phyloP scores from a whole-genome alignment of 1,140 invertebrate species.

The Tribolium castaneum region DNA sequence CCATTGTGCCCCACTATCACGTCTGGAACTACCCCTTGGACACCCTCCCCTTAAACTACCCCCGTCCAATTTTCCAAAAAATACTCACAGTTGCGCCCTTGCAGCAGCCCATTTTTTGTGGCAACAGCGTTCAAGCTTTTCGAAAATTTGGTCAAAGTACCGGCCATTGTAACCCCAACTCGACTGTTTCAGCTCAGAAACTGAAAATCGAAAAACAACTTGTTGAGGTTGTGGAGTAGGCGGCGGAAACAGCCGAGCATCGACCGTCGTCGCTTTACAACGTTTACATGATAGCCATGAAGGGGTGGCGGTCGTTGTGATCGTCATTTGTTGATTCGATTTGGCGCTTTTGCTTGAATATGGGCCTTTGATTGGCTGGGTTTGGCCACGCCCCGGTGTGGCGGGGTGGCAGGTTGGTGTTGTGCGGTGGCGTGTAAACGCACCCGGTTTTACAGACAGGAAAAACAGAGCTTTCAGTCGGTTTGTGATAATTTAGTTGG shows the following conservation, averaged over 20 bases:
- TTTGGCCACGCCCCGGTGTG: not conserved
- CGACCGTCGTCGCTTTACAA: not conserved
- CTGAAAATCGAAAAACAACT: conserved; percentile 35
- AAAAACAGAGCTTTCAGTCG: not conserved
- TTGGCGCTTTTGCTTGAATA: not conserved
- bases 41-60: not conserved
- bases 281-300: conserved; percentile 18
- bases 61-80: not conserved
- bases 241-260: conserved; percentile 36
- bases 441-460: not conserved
- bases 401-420: not conserved
- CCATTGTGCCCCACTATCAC: not conserved
- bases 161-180: conserved; percentile 60
- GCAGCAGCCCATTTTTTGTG: conserved; percentile 35
- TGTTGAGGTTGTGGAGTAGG: conserved; percentile 25
- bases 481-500: not conserved
- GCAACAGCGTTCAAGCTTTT: conserved; percentile 44
- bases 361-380: not conserved
- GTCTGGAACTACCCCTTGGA: no score
- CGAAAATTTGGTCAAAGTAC: conserved; percentile 59
- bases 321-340: not conserved
- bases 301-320: not conserved
- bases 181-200: conserved; percentile 34
- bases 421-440: not conserved
- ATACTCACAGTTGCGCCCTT: conserved; percentile 50